Percentiles rank a stretch among this genome's conserved stretches.
These are phyloP conservation scores for Leptinotarsa defecta DNA, from an alignment of 1,140 invertebrate species.

Conservation along the genomic window DNA sequence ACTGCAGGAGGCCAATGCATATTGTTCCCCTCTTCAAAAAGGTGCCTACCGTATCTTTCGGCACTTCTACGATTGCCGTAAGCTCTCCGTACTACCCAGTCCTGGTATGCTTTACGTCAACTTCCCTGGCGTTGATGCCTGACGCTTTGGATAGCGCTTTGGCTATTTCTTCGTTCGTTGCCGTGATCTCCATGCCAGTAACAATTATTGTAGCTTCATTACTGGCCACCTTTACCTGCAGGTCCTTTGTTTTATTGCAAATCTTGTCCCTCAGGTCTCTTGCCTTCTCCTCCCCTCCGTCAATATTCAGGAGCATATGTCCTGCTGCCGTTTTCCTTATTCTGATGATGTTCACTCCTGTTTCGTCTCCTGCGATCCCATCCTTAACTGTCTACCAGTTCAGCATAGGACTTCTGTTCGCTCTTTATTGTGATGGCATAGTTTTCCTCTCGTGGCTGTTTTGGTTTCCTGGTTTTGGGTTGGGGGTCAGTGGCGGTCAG, in stretches of 20 bases:
- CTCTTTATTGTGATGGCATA: no score
- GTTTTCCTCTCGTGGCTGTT: no score
- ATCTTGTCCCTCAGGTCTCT: background rate
- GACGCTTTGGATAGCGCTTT: background rate
- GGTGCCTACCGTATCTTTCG: background rate
- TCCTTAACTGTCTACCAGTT: background rate
- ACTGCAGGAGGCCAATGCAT: background rate
- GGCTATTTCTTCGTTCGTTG: background rate
- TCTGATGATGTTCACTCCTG: background rate
- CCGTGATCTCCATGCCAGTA: background rate
- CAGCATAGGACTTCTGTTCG: background rate
- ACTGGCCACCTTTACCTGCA: background rate
- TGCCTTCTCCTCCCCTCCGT: background rate
- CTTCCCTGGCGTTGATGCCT: background rate
- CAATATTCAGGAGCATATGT: background rate
- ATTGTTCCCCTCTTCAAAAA: background rate
- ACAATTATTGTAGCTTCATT: background rate
- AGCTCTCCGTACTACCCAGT: background rate
- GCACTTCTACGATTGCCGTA: background rate
- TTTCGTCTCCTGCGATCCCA: background rate
- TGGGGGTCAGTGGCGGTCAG: no score
- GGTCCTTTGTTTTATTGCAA: background rate
- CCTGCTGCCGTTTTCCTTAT: background rate
- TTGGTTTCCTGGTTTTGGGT: no score
- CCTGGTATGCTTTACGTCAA: background rate